These are phyloP conservation scores for Meteorus sp. DNA, from an alignment of 1,140 invertebrate species.

Conservation along the genomic window DNA sequence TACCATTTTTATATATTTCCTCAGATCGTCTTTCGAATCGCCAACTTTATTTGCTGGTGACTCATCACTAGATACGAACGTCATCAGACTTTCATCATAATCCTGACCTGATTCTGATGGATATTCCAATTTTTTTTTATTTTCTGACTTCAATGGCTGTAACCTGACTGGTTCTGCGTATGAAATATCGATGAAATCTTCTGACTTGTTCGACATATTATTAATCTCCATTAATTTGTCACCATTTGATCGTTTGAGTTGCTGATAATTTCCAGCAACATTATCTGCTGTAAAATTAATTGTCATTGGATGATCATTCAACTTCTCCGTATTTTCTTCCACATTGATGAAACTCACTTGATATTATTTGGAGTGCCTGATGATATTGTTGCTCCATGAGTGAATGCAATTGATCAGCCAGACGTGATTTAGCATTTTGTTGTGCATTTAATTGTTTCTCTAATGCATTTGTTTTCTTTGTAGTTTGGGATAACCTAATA, in stretches of 20 bases:
- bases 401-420: slow-evolving; percentile 72
- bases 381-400: slow-evolving; percentile 81
- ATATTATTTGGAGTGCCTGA: slow-evolving; percentile 73
- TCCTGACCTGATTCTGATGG: slow-evolving; percentile 28
- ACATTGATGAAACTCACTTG: slow-evolving; percentile 47
- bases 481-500: slow-evolving; percentile 67
- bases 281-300: slow-evolving; percentile 43
- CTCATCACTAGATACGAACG: slow-evolving; percentile 45
- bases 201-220: slow-evolving; percentile 35
- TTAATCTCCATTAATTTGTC: slow-evolving; percentile 47
- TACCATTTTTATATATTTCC: slow-evolving; percentile 55
- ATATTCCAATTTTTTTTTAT: not conserved
- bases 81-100: slow-evolving; percentile 42
- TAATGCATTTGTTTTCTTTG: slow-evolving; percentile 66
- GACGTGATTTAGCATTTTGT: slow-evolving; percentile 63
- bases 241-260: slow-evolving; percentile 41
- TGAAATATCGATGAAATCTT: slow-evolving; percentile 34
- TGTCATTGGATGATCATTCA: too few relatives aligned
- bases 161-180: slow-evolving; percentile 42
- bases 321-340: not conserved
- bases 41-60: slow-evolving; percentile 39
- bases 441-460: slow-evolving; percentile 64
- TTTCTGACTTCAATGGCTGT: slow-evolving; percentile 24
- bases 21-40: slow-evolving; percentile 47
- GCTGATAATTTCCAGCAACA: slow-evolving; percentile 39